Conservation (phyloP, 2,888 invertebrate genomes). For the Galerucella nymphaeae region DNA sequence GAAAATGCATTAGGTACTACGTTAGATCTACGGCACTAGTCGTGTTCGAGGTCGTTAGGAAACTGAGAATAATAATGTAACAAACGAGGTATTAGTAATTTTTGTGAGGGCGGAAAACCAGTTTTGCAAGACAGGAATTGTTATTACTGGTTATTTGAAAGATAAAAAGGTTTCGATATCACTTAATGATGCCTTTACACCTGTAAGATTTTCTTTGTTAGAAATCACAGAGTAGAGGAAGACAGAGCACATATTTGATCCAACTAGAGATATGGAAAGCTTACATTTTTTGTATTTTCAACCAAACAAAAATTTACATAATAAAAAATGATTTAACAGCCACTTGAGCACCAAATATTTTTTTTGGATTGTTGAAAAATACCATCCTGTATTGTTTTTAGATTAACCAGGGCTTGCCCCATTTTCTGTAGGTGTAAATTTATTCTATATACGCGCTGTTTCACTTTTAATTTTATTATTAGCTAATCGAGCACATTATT, state of each 20-base stretch:
- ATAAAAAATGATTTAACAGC: too few species aligned
- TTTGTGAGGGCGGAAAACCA: constrained; percentile 55
- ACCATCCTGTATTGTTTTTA: neutral
- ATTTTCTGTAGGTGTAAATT: constrained; percentile 16
- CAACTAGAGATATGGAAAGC: too few species aligned
- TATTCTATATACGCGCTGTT: constrained; percentile 5
- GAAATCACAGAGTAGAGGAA: neutral
- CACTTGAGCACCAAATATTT: neutral
- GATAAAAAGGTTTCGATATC: constrained; percentile 18
- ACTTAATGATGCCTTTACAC: constrained; percentile 38
- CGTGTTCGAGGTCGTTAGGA: constrained; percentile 45
- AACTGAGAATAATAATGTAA: constrained; percentile 40
- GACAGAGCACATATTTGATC: neutral
- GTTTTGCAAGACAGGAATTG: constrained; percentile 53
- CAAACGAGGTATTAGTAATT: constrained; percentile 45
- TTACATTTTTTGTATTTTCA: neutral
- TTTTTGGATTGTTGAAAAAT: neutral
- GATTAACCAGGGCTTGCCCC: neutral
- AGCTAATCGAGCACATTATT: neutral
- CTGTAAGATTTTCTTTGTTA: constrained; percentile 15
- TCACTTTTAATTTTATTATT: neutral
- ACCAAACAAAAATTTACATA: neutral
- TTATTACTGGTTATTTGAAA: constrained; percentile 39
- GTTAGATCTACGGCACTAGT: neutral
- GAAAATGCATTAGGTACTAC: neutral